phyloP scores from a whole-genome alignment of 2,888 invertebrate species.

The Caenorhabditis sp. region DNA sequence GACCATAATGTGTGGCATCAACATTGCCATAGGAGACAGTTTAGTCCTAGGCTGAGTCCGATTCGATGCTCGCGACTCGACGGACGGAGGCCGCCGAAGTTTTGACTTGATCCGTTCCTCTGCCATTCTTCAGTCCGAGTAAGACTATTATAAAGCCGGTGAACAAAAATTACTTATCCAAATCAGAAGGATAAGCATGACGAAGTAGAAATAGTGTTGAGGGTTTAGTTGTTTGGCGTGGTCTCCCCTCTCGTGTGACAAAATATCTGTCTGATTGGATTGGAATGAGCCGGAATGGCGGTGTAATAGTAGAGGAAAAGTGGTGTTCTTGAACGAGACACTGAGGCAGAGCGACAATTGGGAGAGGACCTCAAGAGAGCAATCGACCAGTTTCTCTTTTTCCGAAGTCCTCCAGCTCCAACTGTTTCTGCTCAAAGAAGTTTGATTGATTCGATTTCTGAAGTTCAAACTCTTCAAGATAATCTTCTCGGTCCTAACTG shows the following conservation, averaged over 20 bases:
- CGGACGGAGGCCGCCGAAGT: conserved; percentile 33
- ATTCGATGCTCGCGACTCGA: conserved; percentile 40
- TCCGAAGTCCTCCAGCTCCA: too few relatives aligned
- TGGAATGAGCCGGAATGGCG: conserved; percentile 44
- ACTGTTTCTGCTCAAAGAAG: neutral
- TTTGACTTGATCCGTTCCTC: conserved; percentile 54
- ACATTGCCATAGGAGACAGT: conserved; percentile 34
- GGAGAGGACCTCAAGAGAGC: conserved; percentile 9
- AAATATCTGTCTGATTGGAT: conserved; percentile 57
- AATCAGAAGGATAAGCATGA: conserved; percentile 29
- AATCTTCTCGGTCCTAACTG: too few relatives aligned
- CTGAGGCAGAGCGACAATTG: conserved; percentile 24
- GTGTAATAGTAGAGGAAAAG: conserved; percentile 55
- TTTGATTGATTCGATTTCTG: conserved; percentile 3
- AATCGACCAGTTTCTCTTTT: neutral
- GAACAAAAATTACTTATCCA: conserved; percentile 4
- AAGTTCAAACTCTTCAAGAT: too few relatives aligned
- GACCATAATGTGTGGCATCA: conserved; percentile 50
- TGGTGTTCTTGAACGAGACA: conserved; percentile 44
- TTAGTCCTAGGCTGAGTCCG: conserved; percentile 8
- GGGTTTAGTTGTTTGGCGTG: conserved; percentile 31
- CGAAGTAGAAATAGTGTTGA: conserved; percentile 9
- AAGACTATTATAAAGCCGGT: neutral
- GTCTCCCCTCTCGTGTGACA: conserved; percentile 33
- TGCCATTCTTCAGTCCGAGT: conserved; percentile 33